phyloP scores from a whole-genome alignment of 2,113 vertebrate species.

The Festucalex cinctus region DNA sequence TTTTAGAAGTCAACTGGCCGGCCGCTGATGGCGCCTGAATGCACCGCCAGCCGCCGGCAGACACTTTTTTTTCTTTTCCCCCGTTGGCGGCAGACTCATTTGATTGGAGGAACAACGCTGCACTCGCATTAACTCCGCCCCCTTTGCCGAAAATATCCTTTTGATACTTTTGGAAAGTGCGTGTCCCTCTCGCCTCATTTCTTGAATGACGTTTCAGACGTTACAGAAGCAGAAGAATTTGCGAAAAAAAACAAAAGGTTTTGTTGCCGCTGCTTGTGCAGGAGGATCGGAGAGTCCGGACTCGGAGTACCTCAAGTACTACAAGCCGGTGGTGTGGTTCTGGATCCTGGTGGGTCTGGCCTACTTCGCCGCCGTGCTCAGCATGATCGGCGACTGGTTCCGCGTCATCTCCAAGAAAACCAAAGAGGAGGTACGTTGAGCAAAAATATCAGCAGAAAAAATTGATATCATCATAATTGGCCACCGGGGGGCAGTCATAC shows the following conservation, averaged over 20 bases:
- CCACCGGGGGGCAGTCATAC: too few relatives aligned
- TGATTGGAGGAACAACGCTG: too few relatives aligned
- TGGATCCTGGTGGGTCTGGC: slow-evolving; percentile 98
- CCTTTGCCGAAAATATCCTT: too few relatives aligned
- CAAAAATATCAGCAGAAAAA: too few relatives aligned
- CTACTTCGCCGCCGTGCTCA: slow-evolving; percentile 96
- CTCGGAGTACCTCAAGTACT: slow-evolving; percentile 90
- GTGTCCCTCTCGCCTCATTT: not conserved
- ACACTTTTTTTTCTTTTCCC: too few relatives aligned
- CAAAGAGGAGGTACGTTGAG: slow-evolving; percentile 90
- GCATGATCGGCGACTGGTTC: slow-evolving; percentile 99
- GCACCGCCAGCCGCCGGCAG: too few relatives aligned
- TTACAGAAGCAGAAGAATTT: not conserved
- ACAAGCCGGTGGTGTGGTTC: slow-evolving; percentile 97
- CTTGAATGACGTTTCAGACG: not conserved
- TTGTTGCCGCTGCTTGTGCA: slow-evolving; percentile 47
- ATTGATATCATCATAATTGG: too few relatives aligned
- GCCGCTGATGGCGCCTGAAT: too few relatives aligned
- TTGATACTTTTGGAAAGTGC: too few relatives aligned
- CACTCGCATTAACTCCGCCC: too few relatives aligned
- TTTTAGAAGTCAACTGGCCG: too few relatives aligned
- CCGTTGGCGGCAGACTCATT: too few relatives aligned
- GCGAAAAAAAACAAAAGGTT: not conserved
- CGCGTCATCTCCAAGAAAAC: slow-evolving; percentile 98
- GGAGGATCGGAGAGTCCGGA: slow-evolving; percentile 83